A percentile compares a stretch with the other conserved stretches of the same genome.
Evolutionary conservation across 64 coral and sea anemone genomes (phyloP).

Genomic region (Cladopsammia gracilis): DNA sequence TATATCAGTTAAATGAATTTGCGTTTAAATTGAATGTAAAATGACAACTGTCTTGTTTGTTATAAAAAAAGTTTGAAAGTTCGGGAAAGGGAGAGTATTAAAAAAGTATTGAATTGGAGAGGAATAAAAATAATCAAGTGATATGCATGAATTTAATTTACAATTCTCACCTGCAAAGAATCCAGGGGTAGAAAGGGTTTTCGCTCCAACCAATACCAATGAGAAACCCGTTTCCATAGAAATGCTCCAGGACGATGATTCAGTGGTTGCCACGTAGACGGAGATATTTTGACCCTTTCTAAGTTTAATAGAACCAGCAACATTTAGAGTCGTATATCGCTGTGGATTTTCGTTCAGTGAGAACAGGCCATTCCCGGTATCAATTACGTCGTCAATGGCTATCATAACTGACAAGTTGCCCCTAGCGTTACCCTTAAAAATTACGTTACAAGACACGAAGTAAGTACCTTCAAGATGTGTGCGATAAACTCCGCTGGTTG

Average conservation of each 20-base stretch:
- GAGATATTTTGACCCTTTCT: constrained; percentile 15
- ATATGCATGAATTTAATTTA: not conserved
- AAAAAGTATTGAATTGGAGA: not conserved
- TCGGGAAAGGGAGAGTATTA: no score
- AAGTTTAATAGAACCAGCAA: constrained; percentile 27
- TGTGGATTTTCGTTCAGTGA: constrained; percentile 2
- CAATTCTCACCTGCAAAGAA: constrained; percentile 31
- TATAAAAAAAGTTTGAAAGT: no score
- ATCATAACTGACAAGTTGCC: constrained; percentile 17
- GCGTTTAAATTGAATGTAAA: no score
- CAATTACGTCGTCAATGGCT: constrained; percentile 11
- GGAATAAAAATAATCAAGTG: not conserved
- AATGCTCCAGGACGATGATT: constrained; percentile 3
- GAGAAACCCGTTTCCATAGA: not conserved
- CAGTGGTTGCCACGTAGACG: not conserved
- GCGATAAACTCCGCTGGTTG: constrained; percentile 29
- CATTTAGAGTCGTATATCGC: constrained; percentile 4
- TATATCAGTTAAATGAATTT: no score
- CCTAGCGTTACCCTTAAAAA: constrained; percentile 1
- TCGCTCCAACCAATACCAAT: constrained; percentile 36
- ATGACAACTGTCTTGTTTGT: no score
- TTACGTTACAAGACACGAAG: constrained; percentile 43
- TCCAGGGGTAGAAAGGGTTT: not conserved
- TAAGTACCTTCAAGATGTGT: constrained; percentile 27
- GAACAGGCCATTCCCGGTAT: constrained; percentile 7